Evolutionary conservation across 2,888 invertebrate genomes (phyloP), one percentile per base, ranked within the genome.

Genomic region (Thymelicus sylvestris): DNA sequence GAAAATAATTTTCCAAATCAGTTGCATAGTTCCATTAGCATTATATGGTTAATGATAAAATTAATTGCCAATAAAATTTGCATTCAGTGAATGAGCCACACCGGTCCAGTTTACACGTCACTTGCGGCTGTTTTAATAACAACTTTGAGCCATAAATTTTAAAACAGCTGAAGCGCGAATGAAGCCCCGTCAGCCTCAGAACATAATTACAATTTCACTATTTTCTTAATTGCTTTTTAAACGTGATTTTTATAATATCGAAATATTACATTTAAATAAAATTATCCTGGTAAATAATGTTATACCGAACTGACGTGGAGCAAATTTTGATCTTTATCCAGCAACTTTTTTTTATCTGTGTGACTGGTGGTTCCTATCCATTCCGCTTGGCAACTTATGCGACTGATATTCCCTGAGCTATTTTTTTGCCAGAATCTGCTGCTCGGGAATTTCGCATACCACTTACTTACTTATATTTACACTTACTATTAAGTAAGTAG

Each of bases 81-180:
- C 24, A 65, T 61, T 62, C 41, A 61, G 52, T 8, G 62, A 69
- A 69, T 59, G 64, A 48, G 64, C 57, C 69, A 59, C 69, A 19
- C 13, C 19, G 69, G 69, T 15, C 47, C 64, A 57, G 69, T 69
- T 64, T 41, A 68, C 69, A 59, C 38, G 39, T 48, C 69, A 64
- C 64, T 69, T 63, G 63, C 47, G 68, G 68, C 57, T 15, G 55
- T 64, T 64, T 69, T 59, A 69, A 69, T 69, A 69, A 64, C 69
- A 69, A 69, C 19, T 59, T 47, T 44, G 50, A 24, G 59, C 69
- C 39, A 64, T 69, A 69, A 69, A 69, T 69, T 69, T 69, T 64
- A 69, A 64, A 69, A 64, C 57, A 64, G 10, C 64, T 19, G 64
- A 64, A 64, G 69, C 69, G 64, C 47, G 59, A 69, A 59, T 64